These are phyloP conservation scores for Halictus rubicundus DNA, from an alignment of 1,140 invertebrate species.

Conservation along the genomic window DNA sequence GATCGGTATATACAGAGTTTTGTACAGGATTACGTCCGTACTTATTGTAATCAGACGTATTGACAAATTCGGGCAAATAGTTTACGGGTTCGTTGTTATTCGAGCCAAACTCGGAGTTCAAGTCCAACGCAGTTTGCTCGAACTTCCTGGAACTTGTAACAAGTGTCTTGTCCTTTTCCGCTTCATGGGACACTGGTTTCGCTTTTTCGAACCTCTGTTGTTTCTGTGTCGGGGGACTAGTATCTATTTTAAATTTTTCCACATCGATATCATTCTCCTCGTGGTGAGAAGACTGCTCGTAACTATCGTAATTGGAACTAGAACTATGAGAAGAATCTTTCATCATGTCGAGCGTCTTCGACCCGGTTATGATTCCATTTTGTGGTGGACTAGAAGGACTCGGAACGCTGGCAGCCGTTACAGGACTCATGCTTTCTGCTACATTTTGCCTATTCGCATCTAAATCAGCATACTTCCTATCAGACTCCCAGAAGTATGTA, in stretches of 20 bases:
- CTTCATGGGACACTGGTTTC: conserved; percentile 4
- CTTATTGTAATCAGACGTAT: conserved; percentile 29
- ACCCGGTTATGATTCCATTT: conserved; percentile 70
- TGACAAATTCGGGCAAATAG: conserved; percentile 43
- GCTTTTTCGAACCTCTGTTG: conserved; percentile 29
- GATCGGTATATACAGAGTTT: conserved; percentile 9
- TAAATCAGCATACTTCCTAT: conserved; percentile 72
- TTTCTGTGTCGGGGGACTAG: neutral
- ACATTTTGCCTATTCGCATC: conserved; percentile 65
- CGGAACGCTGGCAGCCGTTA: conserved; percentile 74
- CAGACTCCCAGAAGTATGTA: conserved; percentile 76
- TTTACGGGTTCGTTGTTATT: conserved; percentile 19
- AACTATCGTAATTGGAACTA: conserved; percentile 29
- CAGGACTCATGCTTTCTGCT: conserved; percentile 74
- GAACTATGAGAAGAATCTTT: conserved; percentile 65
- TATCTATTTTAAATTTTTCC: conserved; percentile 17
- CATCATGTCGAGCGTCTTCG: conserved; percentile 76
- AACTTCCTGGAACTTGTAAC: conserved; percentile 9
- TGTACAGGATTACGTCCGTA: conserved; percentile 38
- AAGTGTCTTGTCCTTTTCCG: conserved; percentile 25
- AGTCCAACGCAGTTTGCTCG: conserved; percentile 36
- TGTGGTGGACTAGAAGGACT: conserved; percentile 77
- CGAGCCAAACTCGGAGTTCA: conserved; percentile 46
- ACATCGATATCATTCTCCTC: conserved; percentile 23
- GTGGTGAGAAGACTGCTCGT: neutral